These are phyloP conservation scores for Oscheius sp. DNA, from an alignment of 1,140 invertebrate genomes.

Conservation along the genomic window DNA sequence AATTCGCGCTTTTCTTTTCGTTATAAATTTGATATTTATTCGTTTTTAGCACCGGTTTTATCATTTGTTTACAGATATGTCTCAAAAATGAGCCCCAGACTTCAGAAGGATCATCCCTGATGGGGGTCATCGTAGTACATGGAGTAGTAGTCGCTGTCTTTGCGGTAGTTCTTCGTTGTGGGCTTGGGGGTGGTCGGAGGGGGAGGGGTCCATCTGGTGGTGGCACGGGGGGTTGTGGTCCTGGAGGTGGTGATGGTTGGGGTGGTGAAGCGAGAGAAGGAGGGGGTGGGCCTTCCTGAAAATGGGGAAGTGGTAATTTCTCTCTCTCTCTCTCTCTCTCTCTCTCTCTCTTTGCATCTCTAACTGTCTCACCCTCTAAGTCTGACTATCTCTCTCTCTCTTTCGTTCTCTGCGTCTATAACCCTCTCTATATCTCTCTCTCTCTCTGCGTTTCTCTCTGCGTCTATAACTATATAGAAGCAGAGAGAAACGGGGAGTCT, in stretches of 20 bases:
- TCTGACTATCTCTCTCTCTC: too few species aligned
- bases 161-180: constrained; percentile 30
- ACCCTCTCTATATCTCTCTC: constrained; percentile 6
- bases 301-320: too few species aligned
- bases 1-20: too few species aligned
- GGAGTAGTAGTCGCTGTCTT: constrained; percentile 40
- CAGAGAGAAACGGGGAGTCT: too few species aligned
- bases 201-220: constrained; percentile 15
- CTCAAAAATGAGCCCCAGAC: too few species aligned
- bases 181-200: constrained; percentile 23
- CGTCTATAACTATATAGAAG: too few species aligned
- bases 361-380: too few species aligned
- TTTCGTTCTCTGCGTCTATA: constrained; percentile 2
- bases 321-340: too few species aligned
- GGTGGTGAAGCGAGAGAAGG: constrained; percentile 6
- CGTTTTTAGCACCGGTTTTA: background rate
- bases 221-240: constrained; percentile 9
- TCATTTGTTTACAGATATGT: background rate
- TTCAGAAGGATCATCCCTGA: background rate
- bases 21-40: background rate
- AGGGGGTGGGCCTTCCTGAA: too few species aligned
- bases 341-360: too few species aligned
- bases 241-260: constrained; percentile 7
- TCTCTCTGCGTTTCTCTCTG: too few species aligned
- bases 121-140: constrained; percentile 37